Conservation (phyloP, 2,888 invertebrate genomes). For the Rhogogaster chlorosoma region DNA sequence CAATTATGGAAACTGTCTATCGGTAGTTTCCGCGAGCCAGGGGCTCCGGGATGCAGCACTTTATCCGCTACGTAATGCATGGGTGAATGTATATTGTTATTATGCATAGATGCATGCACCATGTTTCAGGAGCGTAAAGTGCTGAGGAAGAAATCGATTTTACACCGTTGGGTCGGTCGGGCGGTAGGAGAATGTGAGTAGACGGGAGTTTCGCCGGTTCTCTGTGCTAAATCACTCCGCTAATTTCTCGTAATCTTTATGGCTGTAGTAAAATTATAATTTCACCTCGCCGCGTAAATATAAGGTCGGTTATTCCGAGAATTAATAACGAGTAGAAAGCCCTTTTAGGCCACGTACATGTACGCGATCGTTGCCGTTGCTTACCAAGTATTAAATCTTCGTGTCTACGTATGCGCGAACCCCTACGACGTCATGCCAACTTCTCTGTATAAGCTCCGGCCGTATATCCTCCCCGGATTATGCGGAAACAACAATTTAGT, state of each 20-base stretch:
- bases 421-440: not conserved
- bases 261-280: constrained; percentile 69
- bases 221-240: constrained; percentile 66
- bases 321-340: constrained; percentile 48
- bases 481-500: not conserved
- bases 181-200: not conserved
- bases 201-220: constrained; percentile 36
- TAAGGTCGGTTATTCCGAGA: constrained; percentile 42
- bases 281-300: constrained; percentile 53
- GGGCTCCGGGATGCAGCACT: not conserved
- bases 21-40: not conserved
- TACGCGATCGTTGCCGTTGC: not conserved
- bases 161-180: not conserved
- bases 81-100: not conserved
- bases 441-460: not conserved
- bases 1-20: not conserved
- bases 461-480: not conserved
- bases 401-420: not conserved
- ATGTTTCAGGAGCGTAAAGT: not conserved
- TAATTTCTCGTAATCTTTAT: constrained; percentile 72
- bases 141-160: constrained; percentile 23
- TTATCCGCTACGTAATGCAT: not conserved
- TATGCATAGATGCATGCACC: not conserved
- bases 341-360: constrained; percentile 26
- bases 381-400: constrained; percentile 33